Evolutionary conservation across 92 coral and sea anemone species (phyloP).

Genomic region (Epizoanthus illoricatus): DNA sequence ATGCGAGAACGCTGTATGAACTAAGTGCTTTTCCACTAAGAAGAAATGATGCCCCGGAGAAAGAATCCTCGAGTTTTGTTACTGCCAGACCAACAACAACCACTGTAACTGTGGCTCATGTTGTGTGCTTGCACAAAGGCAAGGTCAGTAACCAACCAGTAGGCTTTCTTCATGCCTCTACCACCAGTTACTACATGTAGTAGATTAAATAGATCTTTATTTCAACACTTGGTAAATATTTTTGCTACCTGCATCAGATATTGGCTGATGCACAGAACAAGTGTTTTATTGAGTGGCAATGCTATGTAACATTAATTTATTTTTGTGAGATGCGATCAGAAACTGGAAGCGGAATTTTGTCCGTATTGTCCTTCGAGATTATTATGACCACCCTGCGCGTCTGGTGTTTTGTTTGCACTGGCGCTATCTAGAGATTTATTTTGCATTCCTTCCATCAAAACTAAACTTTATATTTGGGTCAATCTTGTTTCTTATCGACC

Average conservation of each 20-base stretch:
- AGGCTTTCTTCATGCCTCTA: neutral
- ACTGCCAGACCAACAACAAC: neutral
- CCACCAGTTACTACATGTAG: neutral
- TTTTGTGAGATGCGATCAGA: neutral
- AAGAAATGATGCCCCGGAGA: constrained; percentile 7
- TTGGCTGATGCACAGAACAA: neutral
- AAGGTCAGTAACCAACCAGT: constrained; percentile 14
- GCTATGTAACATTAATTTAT: neutral
- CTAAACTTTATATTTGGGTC: too few species aligned
- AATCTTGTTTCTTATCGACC: too few species aligned
- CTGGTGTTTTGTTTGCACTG: constrained; percentile 1
- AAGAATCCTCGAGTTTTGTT: neutral
- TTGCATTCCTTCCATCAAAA: neutral
- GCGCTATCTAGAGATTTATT: neutral
- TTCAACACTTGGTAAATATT: neutral
- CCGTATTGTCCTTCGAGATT: neutral
- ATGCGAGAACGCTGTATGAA: constrained; percentile 49
- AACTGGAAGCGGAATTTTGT: neutral
- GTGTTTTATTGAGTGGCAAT: neutral
- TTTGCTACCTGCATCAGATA: neutral
- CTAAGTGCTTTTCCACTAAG: constrained; percentile 41
- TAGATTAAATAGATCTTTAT: neutral
- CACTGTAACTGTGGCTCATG: neutral
- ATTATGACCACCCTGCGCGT: neutral
- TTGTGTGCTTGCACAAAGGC: neutral